Evolutionary conservation across 2,797 vertebrate species (phyloP).

Genomic region (Chloroceryle inda): DNA sequence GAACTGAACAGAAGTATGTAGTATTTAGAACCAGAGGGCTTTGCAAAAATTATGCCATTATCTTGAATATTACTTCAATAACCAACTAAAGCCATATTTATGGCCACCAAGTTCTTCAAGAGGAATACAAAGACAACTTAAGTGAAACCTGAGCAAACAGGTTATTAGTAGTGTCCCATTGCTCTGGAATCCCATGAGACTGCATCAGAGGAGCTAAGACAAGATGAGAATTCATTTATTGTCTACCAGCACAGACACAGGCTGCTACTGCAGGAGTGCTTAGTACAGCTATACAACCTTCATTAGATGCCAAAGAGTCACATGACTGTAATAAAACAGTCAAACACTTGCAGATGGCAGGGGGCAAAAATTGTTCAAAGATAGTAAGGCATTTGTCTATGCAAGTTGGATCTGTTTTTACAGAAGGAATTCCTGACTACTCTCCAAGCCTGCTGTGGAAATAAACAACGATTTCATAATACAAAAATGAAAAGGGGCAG

Average conservation of each 20-base stretch:
- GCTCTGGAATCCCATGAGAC: not conserved
- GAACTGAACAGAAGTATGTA: not conserved
- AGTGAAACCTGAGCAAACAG: not conserved
- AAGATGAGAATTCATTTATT: not conserved
- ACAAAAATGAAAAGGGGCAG: not conserved
- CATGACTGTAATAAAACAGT: not conserved
- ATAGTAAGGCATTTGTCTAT: not conserved
- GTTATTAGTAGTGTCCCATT: not conserved
- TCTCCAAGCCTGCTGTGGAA: not conserved
- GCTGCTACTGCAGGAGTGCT: not conserved
- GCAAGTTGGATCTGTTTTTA: not conserved
- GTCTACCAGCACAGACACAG: not conserved
- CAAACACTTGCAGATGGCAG: not conserved
- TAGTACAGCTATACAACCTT: not conserved
- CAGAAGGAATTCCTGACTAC: constrained; percentile 3
- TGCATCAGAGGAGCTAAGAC: not conserved
- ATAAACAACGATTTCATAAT: not conserved
- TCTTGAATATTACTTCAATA: not conserved
- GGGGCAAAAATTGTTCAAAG: not conserved
- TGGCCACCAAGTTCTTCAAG: not conserved
- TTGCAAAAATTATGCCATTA: not conserved
- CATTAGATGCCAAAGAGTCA: not conserved
- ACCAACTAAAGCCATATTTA: not conserved
- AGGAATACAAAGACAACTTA: not conserved
- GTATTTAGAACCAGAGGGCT: not conserved